Conservation (phyloP, 2,888 invertebrate species). For the Cistogaster globosa region DNA sequence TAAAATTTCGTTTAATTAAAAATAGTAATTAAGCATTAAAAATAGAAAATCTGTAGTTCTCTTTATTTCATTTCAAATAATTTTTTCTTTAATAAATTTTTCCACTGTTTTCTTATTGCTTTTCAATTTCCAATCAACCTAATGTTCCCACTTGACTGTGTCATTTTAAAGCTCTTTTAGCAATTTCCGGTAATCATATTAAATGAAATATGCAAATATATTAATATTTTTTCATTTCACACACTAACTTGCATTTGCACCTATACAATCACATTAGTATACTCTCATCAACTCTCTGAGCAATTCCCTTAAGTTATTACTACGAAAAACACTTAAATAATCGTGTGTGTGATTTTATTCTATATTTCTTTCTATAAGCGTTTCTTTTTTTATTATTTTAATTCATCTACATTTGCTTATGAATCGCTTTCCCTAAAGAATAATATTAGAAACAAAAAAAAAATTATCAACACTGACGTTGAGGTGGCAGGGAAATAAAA, state of each 20-base stretch:
- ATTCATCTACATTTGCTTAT: conserved; percentile 57
- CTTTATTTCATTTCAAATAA: no score
- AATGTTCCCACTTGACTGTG: conserved; percentile 42
- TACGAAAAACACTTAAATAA: conserved; percentile 60
- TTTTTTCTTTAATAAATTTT: no score
- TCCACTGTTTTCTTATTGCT: not conserved
- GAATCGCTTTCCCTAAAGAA: conserved; percentile 56
- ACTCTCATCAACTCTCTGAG: conserved; percentile 17
- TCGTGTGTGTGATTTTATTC: conserved; percentile 42
- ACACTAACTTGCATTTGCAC: not conserved
- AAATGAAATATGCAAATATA: conserved; percentile 21
- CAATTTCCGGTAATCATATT: conserved; percentile 63
- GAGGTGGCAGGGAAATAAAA: not conserved
- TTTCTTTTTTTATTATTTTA: conserved; percentile 54
- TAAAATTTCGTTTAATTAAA: no score
- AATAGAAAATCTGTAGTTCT: no score
- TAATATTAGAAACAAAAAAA: not conserved
- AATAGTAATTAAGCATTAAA: no score
- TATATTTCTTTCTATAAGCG: conserved; percentile 5
- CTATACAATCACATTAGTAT: conserved; percentile 22
- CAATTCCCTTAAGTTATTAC: conserved; percentile 65
- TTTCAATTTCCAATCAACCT: conserved; percentile 36
- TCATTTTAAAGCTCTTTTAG: conserved; percentile 25
- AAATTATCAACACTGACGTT: not conserved
- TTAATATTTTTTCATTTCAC: not conserved